phyloP scores from a whole-genome alignment of 2,888 invertebrate genomes.

The Sarcophaga variegata region DNA sequence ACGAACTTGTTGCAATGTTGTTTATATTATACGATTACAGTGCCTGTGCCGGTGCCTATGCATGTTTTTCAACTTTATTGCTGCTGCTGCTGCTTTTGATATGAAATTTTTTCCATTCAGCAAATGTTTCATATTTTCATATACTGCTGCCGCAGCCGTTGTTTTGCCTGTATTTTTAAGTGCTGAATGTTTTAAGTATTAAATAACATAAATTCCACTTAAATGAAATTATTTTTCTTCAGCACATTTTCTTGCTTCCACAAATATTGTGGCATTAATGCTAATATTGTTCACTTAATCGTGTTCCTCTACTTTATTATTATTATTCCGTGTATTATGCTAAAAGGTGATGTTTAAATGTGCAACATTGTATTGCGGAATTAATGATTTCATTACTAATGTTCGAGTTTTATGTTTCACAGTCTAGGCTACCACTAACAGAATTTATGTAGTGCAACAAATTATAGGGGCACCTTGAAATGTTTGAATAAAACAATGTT shows the following conservation, averaged over 20 bases:
- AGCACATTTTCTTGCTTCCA: constrained; percentile 2
- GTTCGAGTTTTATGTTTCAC: background rate
- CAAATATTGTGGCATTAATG: constrained; percentile 28
- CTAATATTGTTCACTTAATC: constrained; percentile 23
- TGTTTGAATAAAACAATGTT: no score
- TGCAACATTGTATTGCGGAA: constrained; percentile 53
- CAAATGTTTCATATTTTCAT: no score
- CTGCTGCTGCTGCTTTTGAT: constrained; percentile 31
- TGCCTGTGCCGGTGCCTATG: background rate
- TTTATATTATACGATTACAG: constrained; percentile 35
- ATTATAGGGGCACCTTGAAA: no score
- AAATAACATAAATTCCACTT: constrained; percentile 68
- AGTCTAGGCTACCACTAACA: no score
- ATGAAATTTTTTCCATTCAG: constrained; percentile 19
- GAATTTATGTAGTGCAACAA: no score
- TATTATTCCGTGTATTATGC: background rate
- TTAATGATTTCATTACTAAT: constrained; percentile 25
- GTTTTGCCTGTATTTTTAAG: constrained; percentile 50
- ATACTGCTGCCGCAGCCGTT: constrained; percentile 2
- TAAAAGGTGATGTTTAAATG: constrained; percentile 50
- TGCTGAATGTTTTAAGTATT: constrained; percentile 66
- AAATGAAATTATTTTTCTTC: constrained; percentile 61
- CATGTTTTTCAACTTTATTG: constrained; percentile 44
- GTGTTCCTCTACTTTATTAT: background rate
- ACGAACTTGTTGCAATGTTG: constrained; percentile 69